Percentiles rank a stretch among this genome's conserved stretches.
These are phyloP conservation scores for Homarus gammarus DNA, from an alignment of 2,888 invertebrate species.

Conservation along the genomic window DNA sequence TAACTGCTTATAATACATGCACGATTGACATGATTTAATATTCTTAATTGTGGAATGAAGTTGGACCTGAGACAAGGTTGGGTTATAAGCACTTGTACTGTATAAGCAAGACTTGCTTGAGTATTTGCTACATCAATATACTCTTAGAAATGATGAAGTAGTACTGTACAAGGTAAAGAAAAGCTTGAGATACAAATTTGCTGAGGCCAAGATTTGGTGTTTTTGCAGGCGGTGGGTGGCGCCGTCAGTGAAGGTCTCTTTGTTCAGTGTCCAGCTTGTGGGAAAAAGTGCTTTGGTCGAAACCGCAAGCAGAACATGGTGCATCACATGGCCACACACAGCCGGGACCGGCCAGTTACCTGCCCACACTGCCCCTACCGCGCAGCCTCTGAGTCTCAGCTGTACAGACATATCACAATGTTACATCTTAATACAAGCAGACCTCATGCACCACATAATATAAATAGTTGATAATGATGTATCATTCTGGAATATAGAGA, in stretches of 20 bases:
- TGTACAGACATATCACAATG: constrained; percentile 72
- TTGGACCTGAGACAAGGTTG: neutral
- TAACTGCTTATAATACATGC: neutral
- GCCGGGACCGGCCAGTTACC: constrained; percentile 66
- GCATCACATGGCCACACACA: constrained; percentile 76
- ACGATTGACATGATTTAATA: neutral
- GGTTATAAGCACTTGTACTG: neutral
- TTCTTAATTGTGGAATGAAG: neutral
- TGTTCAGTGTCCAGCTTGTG: constrained; percentile 72
- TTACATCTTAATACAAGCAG: constrained; percentile 60
- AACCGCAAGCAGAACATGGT: constrained; percentile 75
- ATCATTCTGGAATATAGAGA: constrained; percentile 9
- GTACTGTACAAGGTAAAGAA: constrained; percentile 6
- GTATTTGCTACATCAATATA: neutral
- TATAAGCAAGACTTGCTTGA: neutral
- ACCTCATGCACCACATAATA: constrained; percentile 47
- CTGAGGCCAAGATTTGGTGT: constrained; percentile 70
- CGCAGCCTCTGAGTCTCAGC: constrained; percentile 69
- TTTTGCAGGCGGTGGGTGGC: constrained; percentile 69
- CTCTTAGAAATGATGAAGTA: constrained; percentile 1
- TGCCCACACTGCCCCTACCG: constrained; percentile 75
- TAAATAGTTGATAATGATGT: constrained; percentile 23
- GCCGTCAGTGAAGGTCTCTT: constrained; percentile 57
- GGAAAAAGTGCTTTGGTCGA: constrained; percentile 75
- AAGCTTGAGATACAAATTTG: constrained; percentile 37